A percentile compares a stretch with the other conserved stretches of the same genome.
phyloP scores from a whole-genome alignment of 2,888 invertebrate species.

The Tetragnatha montana region DNA sequence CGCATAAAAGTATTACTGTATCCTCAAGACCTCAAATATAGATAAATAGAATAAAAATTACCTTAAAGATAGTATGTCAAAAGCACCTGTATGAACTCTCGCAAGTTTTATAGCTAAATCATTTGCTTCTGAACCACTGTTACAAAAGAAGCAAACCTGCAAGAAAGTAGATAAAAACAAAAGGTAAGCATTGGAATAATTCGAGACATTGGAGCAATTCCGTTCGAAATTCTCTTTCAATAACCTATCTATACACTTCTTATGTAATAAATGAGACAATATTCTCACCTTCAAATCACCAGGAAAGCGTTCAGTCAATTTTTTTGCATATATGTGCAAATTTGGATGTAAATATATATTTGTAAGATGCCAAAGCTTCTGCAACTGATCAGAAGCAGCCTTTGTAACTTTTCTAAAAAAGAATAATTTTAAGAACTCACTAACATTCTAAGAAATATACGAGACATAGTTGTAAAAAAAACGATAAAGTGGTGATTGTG shows the following conservation, averaged over 20 bases:
- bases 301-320: constrained; percentile 87
- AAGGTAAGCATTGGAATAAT: too few species aligned
- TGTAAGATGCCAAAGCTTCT: constrained; percentile 92
- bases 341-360: constrained; percentile 92
- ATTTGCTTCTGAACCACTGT: constrained; percentile 98
- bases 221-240: background rate
- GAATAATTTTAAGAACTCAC: background rate
- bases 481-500: too few species aligned
- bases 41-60: constrained; percentile 63
- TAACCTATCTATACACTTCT: background rate
- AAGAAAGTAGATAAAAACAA: constrained; percentile 14
- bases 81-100: constrained; percentile 88
- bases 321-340: constrained; percentile 92
- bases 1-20: too few species aligned
- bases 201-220: too few species aligned
- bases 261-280: background rate
- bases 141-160: constrained; percentile 92
- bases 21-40: background rate
- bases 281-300: constrained; percentile 83
- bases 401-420: constrained; percentile 86
- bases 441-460: background rate
- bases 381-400: constrained; percentile 86
- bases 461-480: too few species aligned
- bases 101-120: constrained; percentile 93
- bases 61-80: constrained; percentile 87